phyloP scores from a whole-genome alignment of 2,797 vertebrate genomes.

The Chaunax sp. region DNA sequence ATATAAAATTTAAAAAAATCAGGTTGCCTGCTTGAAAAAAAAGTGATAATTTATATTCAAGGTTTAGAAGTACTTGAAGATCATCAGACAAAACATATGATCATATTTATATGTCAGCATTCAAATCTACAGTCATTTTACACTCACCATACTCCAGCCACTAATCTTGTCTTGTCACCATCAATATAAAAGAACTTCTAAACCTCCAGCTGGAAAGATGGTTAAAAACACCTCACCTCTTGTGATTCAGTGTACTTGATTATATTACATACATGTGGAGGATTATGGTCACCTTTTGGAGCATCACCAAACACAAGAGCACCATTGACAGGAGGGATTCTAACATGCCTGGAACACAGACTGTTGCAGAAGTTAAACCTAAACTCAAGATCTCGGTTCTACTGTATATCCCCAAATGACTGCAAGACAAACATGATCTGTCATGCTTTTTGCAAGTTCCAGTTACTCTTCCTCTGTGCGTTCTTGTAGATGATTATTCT shows the following conservation, averaged over 20 bases:
- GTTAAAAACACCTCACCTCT: neutral
- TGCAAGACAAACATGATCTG: neutral
- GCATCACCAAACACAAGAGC: neutral
- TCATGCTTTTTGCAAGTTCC: neutral
- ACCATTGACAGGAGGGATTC: neutral
- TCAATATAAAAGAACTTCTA: neutral
- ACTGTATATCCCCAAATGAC: neutral
- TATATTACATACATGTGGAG: neutral
- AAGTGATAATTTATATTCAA: neutral
- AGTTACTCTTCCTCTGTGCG: conserved; percentile 6
- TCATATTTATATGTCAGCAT: too few relatives aligned
- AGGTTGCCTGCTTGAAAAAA: neutral
- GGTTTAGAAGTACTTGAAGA: too few relatives aligned
- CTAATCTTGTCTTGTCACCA: neutral
- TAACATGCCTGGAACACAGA: neutral
- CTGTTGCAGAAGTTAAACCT: neutral
- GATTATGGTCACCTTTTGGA: neutral
- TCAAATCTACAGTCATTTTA: too few relatives aligned
- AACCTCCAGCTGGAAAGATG: neutral
- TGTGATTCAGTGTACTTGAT: neutral
- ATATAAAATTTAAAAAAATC: neutral
- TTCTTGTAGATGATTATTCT: conserved; percentile 15
- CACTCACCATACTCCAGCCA: too few relatives aligned
- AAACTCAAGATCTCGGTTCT: neutral
- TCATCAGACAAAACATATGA: too few relatives aligned